Base-by-base conservation (phyloP, 2,888 invertebrate genomes). In the Meteorus colon region DNA sequence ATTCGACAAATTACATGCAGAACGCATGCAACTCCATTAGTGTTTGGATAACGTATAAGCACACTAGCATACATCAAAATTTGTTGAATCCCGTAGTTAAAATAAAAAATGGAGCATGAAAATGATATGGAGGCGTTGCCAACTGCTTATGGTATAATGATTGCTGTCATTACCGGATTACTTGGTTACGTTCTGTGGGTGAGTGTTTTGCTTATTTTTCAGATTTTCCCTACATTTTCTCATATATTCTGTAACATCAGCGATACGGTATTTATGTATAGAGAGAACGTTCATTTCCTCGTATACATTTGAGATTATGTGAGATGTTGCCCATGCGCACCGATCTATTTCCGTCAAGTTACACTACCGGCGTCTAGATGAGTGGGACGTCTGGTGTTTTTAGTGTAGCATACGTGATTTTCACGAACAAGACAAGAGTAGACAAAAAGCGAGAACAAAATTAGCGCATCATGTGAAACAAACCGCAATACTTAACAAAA, bases 141-240 rank as follows among this genome's bases (percentile, higher is more conserved):
- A 76, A 85, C 86, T 41, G 79, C 85, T 79, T 88, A 88, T 75
- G 89, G 89, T 73, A 82, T 89, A 77, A 82, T 88, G 82, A 89
- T 89, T 80, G 88, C 89, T n/a, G 84, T 88, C 68, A 75, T 88
- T 75, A 89, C 88, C 31, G 88, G 86, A 41, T 76, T 88, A 63
- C 78, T 89, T 37, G 89, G 88, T 75, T 88, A 89, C 79, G 82
- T 88, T 71, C 75, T 89, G 55, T 89, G 89, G 89, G 89, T 89
- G 80, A 88, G 88, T 87, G n/a, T 51, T 37, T 67, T 68, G 41
- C 41, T 8, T 41, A 41, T 41, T 41, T 41, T 41, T 41, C 41
- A 41, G 12, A 41, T 34, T 66, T 60, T 73, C 55, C 10, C n/a
- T 62, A 16, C n/a, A 31, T 45, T n/a, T n/a, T 12, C 8, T 45